Evolutionary conservation across 1,140 invertebrate species (phyloP).

Genomic region (Tribolium castaneum): DNA sequence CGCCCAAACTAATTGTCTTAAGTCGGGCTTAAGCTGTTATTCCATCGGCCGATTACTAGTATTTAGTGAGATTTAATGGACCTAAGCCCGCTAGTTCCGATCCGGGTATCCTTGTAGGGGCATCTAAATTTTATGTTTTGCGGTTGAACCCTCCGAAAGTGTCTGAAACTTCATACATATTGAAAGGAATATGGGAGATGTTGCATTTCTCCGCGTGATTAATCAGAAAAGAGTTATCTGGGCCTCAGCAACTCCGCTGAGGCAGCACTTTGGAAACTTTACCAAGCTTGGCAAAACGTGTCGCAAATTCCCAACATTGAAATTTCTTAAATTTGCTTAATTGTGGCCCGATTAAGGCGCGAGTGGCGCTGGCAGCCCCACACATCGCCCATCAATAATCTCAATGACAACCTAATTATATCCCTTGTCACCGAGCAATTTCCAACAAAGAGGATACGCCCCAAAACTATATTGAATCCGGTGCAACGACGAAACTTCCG

Average conservation of each 20-base stretch:
- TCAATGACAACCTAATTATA: conserved; percentile 28
- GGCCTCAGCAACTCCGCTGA: not conserved
- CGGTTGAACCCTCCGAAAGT: not conserved
- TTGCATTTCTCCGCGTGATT: not conserved
- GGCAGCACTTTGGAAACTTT: conserved; percentile 6
- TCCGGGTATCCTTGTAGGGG: not conserved
- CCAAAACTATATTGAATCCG: conserved; percentile 1
- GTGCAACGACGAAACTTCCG: not conserved
- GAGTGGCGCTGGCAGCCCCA: conserved; percentile 7
- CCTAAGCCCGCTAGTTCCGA: not conserved
- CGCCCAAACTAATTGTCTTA: conserved; percentile 12
- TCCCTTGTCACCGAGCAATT: conserved; percentile 12
- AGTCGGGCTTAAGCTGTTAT: conserved; percentile 14
- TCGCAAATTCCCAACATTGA: too few species aligned
- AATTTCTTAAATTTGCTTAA: conserved; percentile 1
- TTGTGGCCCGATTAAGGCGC: conserved; percentile 2
- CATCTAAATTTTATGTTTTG: conserved; percentile 10
- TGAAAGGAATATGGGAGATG: not conserved
- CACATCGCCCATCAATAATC: conserved; percentile 24
- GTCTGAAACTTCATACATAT: not conserved
- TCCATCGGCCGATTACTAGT: conserved; percentile 10
- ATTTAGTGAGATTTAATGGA: conserved; percentile 36
- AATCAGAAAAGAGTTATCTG: conserved; percentile 21
- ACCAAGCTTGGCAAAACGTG: not conserved
- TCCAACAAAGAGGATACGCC: not conserved